Percentiles rank a stretch among this genome's conserved stretches.
Evolutionary conservation across 2,113 vertebrate species (phyloP).

Genomic region (Cochlearius cochlearius): DNA sequence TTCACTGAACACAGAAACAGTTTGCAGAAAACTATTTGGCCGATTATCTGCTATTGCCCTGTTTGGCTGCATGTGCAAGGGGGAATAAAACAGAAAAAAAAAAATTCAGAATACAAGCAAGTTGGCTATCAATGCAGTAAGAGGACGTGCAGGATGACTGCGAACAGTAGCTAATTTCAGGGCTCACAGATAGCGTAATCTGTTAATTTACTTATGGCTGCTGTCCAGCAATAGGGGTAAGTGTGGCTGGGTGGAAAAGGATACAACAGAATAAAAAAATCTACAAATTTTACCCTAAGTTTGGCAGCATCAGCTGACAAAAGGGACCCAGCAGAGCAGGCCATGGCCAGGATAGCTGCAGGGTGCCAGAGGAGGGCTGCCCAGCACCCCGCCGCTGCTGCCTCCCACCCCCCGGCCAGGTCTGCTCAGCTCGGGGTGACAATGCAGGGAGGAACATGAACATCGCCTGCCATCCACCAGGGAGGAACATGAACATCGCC

Average conservation of each 20-base stretch:
- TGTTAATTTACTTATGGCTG: neutral
- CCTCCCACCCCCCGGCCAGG: fast-evolving
- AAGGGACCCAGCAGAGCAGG: neutral
- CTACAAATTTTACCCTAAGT: neutral
- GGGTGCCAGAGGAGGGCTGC: neutral
- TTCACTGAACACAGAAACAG: neutral
- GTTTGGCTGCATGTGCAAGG: neutral
- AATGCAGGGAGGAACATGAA: neutral
- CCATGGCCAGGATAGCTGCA: neutral
- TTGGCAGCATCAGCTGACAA: fast-evolving
- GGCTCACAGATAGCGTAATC: neutral
- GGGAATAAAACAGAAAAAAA: neutral
- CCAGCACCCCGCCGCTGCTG: neutral
- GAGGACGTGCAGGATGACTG: neutral
- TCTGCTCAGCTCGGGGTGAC: neutral
- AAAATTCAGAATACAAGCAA: neutral
- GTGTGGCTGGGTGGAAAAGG: neutral
- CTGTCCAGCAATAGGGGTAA: neutral
- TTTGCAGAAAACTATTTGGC: neutral
- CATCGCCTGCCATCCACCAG: neutral
- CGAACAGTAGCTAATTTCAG: neutral
- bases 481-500: neutral
- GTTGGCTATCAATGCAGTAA: neutral
- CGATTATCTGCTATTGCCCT: neutral
- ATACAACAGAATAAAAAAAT: neutral